These are phyloP conservation scores for Drosophila subpulchrella DNA, from an alignment of 1,140 invertebrate species.

Conservation along the genomic window DNA sequence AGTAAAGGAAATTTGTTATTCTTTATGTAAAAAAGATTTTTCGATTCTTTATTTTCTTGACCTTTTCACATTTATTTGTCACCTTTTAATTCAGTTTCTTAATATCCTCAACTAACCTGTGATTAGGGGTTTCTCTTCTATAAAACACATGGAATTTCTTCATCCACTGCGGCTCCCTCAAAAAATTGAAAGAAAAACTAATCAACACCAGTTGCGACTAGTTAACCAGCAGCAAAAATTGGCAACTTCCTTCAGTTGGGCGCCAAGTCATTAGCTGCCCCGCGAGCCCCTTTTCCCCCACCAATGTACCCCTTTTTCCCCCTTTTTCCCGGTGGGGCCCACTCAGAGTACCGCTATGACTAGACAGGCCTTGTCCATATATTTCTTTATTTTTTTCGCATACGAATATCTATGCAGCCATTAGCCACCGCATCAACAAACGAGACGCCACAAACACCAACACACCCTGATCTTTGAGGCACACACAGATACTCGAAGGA, in stretches of 20 bases:
- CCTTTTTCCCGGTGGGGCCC: constrained; percentile 27
- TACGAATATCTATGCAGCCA: constrained; percentile 41
- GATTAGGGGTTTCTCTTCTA: neutral
- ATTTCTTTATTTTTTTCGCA: constrained; percentile 24
- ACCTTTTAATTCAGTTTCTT: too few relatives aligned
- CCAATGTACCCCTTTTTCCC: neutral
- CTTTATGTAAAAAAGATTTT: too few relatives aligned
- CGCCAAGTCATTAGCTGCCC: constrained; percentile 77
- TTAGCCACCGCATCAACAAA: constrained; percentile 63
- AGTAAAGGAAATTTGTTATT: too few relatives aligned
- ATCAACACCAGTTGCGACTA: constrained; percentile 53
- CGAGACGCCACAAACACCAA: constrained; percentile 62
- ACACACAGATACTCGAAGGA: constrained; percentile 37
- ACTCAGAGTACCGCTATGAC: constrained; percentile 76
- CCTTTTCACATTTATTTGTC: too few relatives aligned
- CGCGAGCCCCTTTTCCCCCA: constrained; percentile 3
- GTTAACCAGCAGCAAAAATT: constrained; percentile 58
- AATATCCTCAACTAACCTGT: neutral
- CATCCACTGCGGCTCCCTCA: too few relatives aligned
- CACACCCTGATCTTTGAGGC: constrained; percentile 28
- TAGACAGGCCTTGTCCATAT: constrained; percentile 54
- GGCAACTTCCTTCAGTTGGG: constrained; percentile 71
- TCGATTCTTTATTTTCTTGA: too few relatives aligned
- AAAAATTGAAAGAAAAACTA: constrained; percentile 17
- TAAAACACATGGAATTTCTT: constrained; percentile 3